Conservation (phyloP, 2,113 vertebrate genomes). For the Salvelinus fontinalis region DNA sequence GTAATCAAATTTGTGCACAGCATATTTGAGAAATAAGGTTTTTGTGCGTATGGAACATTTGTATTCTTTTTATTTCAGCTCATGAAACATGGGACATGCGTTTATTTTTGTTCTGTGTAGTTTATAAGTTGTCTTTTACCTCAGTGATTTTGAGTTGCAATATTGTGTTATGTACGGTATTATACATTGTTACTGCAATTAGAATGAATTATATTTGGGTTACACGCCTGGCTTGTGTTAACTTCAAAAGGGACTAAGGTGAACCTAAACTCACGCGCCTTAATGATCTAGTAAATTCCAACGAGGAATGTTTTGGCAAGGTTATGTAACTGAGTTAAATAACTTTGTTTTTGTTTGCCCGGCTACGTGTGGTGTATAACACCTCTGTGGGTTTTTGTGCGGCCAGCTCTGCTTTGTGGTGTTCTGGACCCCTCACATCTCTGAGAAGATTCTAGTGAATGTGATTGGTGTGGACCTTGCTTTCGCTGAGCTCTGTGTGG, state of each 20-base stretch:
- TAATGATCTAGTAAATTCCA: conserved; percentile 48
- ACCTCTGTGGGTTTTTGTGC: conserved; percentile 30
- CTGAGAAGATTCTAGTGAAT: conserved; percentile 93
- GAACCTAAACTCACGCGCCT: conserved; percentile 30
- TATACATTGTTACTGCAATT: neutral
- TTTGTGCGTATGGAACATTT: no score
- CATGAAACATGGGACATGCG: no score
- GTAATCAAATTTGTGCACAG: no score
- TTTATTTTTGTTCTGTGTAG: neutral
- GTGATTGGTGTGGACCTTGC: conserved; percentile 90
- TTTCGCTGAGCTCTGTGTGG: conserved; percentile 90
- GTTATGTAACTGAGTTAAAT: no score
- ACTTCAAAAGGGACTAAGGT: conserved; percentile 50
- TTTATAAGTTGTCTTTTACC: neutral
- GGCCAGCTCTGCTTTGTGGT: conserved; percentile 92
- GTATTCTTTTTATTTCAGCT: no score
- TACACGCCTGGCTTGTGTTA: conserved; percentile 13
- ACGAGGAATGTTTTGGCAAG: conserved; percentile 8
- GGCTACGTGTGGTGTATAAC: neutral
- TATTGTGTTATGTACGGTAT: neutral
- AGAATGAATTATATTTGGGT: neutral
- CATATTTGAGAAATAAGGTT: no score
- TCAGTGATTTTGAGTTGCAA: neutral
- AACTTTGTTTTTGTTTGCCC: no score
- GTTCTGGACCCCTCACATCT: conserved; percentile 93